Evolutionary conservation across 2,797 vertebrate species (phyloP), one percentile per base, ranked within the genome.

Genomic region (Gila robusta): DNA sequence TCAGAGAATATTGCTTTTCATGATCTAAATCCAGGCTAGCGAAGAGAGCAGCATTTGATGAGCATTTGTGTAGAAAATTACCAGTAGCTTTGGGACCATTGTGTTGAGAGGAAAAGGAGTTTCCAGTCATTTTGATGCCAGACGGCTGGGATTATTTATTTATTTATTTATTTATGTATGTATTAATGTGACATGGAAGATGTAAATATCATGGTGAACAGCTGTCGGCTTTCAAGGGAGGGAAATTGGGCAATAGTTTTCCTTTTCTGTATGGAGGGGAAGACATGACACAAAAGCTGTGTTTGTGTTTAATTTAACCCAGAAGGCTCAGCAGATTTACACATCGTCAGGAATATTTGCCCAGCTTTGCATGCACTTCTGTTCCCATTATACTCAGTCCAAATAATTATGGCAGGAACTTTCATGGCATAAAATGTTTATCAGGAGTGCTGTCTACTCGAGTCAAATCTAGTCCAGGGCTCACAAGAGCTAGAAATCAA

Each of bases 241-340:
- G 41, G 66, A 70, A 26, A 62, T 7, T 37, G 44, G 39, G 19
- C 2, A 9, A 17, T 4, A 74, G 26, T 66, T 83, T 66, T 37
- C 5, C 69, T 56, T 73, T 23, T 44, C 26, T 54, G 62, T 32
- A 8, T 23, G 23, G 17, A 56, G 7, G 47, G 12, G 12, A 70
- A 70, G 35, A 69, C 17, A 5, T 39, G 72, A 41, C 73, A 67
- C 54, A 54, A 77, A 67, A 62, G 70, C 70, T 39, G 72, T 84
- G 64, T 79, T 70, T 59, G 64, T 70, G 44, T 84, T 78, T 59
- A 56, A 84, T 84, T 44, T 84, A 59, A 84, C 83, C 83, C 64
- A 47, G 44, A 84, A 56, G 28, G 32, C 35, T 84, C 41, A 1
- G 4, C 41, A 52, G 62, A 84, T 84, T 84, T 69, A 69, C 73